A percentile compares a stretch with the other conserved stretches of the same genome.
Evolutionary conservation across 2,888 invertebrate species (phyloP).

Genomic region (Megamerina dolium): DNA sequence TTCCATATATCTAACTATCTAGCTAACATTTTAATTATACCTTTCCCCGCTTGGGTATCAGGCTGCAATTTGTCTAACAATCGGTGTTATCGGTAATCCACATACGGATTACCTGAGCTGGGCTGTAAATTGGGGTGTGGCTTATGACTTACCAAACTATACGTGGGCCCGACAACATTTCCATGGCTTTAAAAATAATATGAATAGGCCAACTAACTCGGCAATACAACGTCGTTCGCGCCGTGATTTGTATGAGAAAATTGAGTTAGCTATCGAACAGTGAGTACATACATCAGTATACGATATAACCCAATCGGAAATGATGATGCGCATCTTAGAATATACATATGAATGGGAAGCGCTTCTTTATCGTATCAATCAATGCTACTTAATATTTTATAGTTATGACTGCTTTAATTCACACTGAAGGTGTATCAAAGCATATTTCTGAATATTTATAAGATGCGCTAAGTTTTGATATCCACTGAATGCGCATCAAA

Average conservation of each 20-base stretch:
- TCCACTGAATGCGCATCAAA: too few species aligned
- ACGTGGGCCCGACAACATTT: slow-evolving; percentile 51
- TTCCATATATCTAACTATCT: too few species aligned
- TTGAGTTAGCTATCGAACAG: slow-evolving; percentile 66
- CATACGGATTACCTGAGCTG: slow-evolving; percentile 57
- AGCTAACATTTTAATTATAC: too few species aligned
- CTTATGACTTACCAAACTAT: slow-evolving; percentile 58
- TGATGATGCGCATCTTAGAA: too few species aligned
- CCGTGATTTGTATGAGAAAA: slow-evolving; percentile 61
- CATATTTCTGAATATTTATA: too few species aligned
- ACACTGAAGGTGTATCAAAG: too few species aligned
- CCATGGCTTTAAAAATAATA: slow-evolving; percentile 32
- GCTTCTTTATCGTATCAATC: too few species aligned
- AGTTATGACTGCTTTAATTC: background rate
- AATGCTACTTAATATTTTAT: background rate
- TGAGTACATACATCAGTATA: slow-evolving; percentile 46
- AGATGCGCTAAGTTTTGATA: too few species aligned
- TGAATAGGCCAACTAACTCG: slow-evolving; percentile 27
- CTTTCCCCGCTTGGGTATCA: too few species aligned
- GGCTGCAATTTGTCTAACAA: slow-evolving; percentile 58
- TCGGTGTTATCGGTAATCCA: slow-evolving; percentile 56
- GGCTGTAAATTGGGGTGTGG: slow-evolving; percentile 66
- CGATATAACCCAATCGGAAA: background rate
- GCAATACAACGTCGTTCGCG: slow-evolving; percentile 54
- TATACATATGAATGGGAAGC: too few species aligned